Percentiles rank a stretch among this genome's conserved stretches.
Conservation (phyloP, 2,113 vertebrate species). For the Accipiter virgatus region DNA sequence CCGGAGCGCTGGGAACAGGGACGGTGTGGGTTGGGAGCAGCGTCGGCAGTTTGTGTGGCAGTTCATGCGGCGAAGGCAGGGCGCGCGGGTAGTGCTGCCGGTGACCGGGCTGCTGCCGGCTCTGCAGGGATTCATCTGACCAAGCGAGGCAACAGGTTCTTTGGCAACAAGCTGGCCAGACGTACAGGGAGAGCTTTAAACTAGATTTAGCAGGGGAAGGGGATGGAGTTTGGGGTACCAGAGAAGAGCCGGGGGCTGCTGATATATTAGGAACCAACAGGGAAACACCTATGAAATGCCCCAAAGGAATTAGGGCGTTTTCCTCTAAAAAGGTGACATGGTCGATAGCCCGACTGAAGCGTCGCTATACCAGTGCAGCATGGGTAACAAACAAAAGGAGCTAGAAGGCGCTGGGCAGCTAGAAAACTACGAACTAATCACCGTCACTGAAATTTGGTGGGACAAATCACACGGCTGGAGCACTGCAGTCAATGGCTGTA, state of each 20-base stretch:
- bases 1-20: background rate
- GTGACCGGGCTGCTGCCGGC: background rate
- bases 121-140: background rate
- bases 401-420: background rate
- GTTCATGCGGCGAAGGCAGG: background rate
- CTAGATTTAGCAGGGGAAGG: background rate
- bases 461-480: background rate
- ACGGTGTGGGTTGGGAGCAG: rapidly evolving
- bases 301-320: background rate
- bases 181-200: background rate
- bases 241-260: background rate
- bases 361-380: background rate
- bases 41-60: background rate
- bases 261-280: background rate
- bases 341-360: background rate
- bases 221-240: background rate
- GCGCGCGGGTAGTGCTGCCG: background rate
- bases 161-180: background rate
- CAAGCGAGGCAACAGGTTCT: background rate
- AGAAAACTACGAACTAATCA: background rate
- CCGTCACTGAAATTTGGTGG: background rate
- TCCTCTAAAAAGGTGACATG: background rate
- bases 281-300: background rate
- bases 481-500: background rate
- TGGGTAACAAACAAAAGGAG: background rate